Evolutionary conservation across 2,797 vertebrate genomes (phyloP).

Genomic region (Parambassis ranga): DNA sequence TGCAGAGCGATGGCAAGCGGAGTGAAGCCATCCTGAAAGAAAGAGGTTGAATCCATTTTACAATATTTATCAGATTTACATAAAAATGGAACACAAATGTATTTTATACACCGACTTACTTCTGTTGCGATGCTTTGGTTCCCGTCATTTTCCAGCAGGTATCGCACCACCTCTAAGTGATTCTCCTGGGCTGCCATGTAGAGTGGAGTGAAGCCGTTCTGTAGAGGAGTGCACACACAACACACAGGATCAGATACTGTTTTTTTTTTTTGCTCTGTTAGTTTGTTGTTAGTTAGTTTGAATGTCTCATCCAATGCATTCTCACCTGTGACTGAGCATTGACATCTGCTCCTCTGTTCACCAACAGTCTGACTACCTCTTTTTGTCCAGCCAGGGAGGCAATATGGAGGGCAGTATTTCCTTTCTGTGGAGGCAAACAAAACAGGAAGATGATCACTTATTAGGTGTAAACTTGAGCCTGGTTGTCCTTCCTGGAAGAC

Average conservation of each 20-base stretch:
- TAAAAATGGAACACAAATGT: not conserved
- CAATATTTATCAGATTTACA: too few relatives aligned
- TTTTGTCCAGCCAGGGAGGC: conserved; percentile 93
- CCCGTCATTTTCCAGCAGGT: conserved; percentile 93
- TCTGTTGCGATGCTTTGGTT: conserved; percentile 99
- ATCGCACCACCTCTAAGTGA: conserved; percentile 94
- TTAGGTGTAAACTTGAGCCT: too few relatives aligned
- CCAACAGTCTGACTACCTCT: conserved; percentile 89
- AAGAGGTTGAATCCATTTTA: not conserved
- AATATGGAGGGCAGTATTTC: conserved; percentile 98
- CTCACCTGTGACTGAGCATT: conserved; percentile 96
- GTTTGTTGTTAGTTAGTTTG: too few relatives aligned
- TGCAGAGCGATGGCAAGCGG: conserved; percentile 94
- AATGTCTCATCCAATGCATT: too few relatives aligned
- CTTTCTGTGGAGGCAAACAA: conserved; percentile 84
- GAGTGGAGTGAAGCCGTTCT: conserved; percentile 98
- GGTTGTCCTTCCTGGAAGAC: too few relatives aligned
- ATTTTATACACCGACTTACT: conserved; percentile 68
- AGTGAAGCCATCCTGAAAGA: conserved; percentile 90
- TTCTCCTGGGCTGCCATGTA: conserved; percentile 99
- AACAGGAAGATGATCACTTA: too few relatives aligned
- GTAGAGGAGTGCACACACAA: conserved; percentile 17
- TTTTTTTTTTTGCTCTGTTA: not conserved
- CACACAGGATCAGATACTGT: not conserved
- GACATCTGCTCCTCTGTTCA: conserved; percentile 92